phyloP scores from a whole-genome alignment of 92 coral and sea anemone genomes.

The Paramuricea clavata region DNA sequence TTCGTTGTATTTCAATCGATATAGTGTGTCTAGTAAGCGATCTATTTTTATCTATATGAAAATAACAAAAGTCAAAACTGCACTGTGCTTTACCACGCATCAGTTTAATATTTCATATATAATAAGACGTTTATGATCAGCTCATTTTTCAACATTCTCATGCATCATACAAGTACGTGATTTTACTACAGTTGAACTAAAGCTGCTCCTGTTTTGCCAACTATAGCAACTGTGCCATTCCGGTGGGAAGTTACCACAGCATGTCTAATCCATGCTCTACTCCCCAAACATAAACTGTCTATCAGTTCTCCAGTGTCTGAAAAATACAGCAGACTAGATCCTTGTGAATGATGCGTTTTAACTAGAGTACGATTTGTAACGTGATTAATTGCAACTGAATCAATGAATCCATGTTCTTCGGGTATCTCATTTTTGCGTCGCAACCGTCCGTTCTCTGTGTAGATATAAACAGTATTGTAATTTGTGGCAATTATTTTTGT shows the following conservation, averaged over 20 bases:
- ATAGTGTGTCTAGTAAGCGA: too few relatives aligned
- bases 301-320: neutral
- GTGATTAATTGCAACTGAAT: constrained; percentile 7
- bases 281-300: neutral
- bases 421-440: neutral
- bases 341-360: neutral
- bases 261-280: neutral
- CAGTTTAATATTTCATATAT: too few relatives aligned
- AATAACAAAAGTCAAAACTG: too few relatives aligned
- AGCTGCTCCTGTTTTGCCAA: neutral
- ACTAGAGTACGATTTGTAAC: neutral
- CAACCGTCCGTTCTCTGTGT: neutral
- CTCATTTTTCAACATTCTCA: too few relatives aligned
- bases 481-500: neutral
- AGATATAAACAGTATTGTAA: neutral
- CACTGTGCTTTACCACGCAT: too few relatives aligned
- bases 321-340: neutral
- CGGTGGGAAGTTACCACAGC: neutral
- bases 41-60: too few relatives aligned
- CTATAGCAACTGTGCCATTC: neutral
- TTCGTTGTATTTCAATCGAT: too few relatives aligned
- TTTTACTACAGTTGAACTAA: too few relatives aligned
- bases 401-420: neutral
- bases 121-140: too few relatives aligned
- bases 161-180: too few relatives aligned